Evolutionary conservation across 2,888 invertebrate species (phyloP), one percentile per base, ranked within the genome.

Genomic region (Pyrochroa serraticornis): DNA sequence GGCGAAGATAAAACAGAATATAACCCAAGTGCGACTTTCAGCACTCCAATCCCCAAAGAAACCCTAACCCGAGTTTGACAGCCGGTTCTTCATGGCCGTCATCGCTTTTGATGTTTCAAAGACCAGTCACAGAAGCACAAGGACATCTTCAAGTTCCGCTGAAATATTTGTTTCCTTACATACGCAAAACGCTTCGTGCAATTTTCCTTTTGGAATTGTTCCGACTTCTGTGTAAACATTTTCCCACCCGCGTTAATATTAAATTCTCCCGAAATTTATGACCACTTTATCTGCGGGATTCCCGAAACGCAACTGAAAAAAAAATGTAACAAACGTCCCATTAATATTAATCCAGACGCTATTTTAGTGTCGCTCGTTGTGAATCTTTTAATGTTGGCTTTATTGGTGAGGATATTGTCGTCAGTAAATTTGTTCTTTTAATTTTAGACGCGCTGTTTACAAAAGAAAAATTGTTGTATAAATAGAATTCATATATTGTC

Each of bases 381-480:
- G 66, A 64, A 66, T 66, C 66, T 66, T 65, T 67, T 65, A 65
- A 60, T 60, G 56, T 48, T 57, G 46, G 62, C 55, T 46, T 63
- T 66, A 63, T 67, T 63, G 64, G 58, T 65, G 65, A 57, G 57
- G 60, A 66, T 65, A 65, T 62, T 60, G 66, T 64, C 62, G 58
- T 60, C 63, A 58, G 64, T 68, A 65, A 66, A 57, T 58, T 58
- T 64, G 60, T 63, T 56, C 56, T 46, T 62, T 68, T 68, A 68
- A 68, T 64, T 63, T 66, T 68, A 66, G 65, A 60, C 52, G 47
- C 57, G 63, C 41, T 62, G 59, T 68, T 68, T 67, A 67, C 64
- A 60, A 60, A 62, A 62, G 60, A 45, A 56, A 58, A 49, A 38
- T 55, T 58, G 30, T 53, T 37, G 41, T 52, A 52, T 42, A 58